Base-by-base conservation (phyloP, 2,113 vertebrate genomes). In the Tragulus kanchil region DNA sequence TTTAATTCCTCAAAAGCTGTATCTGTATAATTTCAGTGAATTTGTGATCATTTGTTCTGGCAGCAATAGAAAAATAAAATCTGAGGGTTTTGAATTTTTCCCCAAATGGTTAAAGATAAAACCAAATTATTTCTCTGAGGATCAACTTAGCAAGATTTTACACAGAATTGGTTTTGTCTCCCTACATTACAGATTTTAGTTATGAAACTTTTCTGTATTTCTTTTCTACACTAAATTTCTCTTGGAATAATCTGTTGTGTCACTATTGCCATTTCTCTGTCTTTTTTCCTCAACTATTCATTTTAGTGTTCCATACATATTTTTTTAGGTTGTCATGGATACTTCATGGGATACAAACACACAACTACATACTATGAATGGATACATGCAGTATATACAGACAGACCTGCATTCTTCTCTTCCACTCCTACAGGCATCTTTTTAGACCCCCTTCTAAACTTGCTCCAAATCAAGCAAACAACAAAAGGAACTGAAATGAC, bases 181-280 rank as follows among this genome's bases (percentile, higher is more conserved):
- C 19, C 5, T 36, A 36, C 0, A 25, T 89, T 89, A 77, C 4
- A 77, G 17, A 93, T 36, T 77, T 62, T 89, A 50, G 15, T 61
- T 61, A 9, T 71, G 84, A 61, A 45, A 48, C 1, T 45, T 5
- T 62, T 90, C 36, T 83, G 9, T 25, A 85, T 25, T 58, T 0
- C 45, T 45, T 83, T 94, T 75, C 36, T 85, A 77, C 16, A 28
- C 31, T 42, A 85, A 65, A 59, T 75, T 90, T 77, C 45, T 77
- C 25, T 52, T 52, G 45, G 45, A 71, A 45, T 61, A 78, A 69
- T 69, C 15, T 61, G 48, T 77, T 67, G 15, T 23, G 50, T 19
- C 5, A 28, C 6, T 36, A 26, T 50, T 8, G 54, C 12, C 3
- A 89, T 75, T 69, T 77, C 23, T 8, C 3, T 16, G 3, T 42